Conservation (phyloP, 1,140 invertebrate genomes). For the Cherax destructor region DNA sequence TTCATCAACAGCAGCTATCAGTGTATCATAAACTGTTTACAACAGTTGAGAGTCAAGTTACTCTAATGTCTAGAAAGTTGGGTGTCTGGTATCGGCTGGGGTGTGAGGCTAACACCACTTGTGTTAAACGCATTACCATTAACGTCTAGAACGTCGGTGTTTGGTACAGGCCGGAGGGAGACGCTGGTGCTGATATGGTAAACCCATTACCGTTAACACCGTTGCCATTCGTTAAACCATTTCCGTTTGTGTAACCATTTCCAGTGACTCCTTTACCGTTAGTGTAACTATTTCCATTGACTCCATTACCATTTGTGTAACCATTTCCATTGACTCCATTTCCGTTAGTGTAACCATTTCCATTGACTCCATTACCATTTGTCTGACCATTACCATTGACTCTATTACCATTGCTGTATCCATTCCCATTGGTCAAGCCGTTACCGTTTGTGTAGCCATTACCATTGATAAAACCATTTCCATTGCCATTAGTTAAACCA, state of each 20-base stretch:
- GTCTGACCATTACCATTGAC: neutral
- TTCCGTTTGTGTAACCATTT: neutral
- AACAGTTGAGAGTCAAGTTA: neutral
- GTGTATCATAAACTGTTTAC: neutral
- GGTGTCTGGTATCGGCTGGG: neutral
- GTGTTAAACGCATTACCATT: neutral
- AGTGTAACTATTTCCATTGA: neutral
- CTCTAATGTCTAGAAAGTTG: neutral
- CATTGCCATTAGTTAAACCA: neutral
- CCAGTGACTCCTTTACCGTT: neutral
- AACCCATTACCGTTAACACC: conserved; percentile 12
- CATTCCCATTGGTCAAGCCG: neutral
- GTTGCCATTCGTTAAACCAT: neutral
- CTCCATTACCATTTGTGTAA: neutral
- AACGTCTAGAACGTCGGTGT: no score
- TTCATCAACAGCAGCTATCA: neutral
- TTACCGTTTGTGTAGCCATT: neutral
- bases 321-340: conserved; percentile 17
- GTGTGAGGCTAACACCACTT: neutral
- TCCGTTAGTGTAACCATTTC: neutral
- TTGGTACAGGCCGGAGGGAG: neutral
- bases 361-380: neutral
- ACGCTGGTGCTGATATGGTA: neutral
- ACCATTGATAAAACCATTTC: neutral
- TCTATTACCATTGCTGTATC: neutral